phyloP scores from a whole-genome alignment of 1,140 invertebrate species.

The Dufourea novaeangliae region DNA sequence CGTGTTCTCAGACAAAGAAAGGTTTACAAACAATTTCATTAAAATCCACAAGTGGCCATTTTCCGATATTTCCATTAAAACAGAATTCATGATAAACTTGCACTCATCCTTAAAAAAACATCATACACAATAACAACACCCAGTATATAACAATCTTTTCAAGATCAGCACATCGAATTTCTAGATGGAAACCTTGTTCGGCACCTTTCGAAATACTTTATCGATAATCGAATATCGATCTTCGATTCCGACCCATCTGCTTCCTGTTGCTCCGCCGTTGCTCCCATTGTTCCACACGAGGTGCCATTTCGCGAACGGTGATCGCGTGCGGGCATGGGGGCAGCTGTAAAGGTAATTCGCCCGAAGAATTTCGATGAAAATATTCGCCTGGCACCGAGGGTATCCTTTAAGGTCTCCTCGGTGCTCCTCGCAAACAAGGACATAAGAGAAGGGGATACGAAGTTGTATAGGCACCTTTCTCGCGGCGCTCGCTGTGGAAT shows the following conservation, averaged over 20 bases:
- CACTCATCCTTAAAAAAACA: no score
- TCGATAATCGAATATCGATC: background rate
- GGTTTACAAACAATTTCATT: no score
- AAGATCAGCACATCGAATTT: background rate
- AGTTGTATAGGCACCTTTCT: conserved; percentile 75
- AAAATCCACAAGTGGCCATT: no score
- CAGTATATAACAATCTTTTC: background rate
- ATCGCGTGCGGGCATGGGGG: no score
- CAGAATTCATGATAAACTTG: no score
- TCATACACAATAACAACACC: no score
- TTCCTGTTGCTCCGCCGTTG: background rate
- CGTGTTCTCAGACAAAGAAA: no score
- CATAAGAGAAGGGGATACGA: conserved; percentile 66
- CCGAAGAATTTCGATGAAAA: conserved; percentile 54
- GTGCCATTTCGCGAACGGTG: background rate
- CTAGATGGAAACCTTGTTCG: background rate
- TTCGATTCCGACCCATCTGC: background rate
- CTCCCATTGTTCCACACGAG: no score
- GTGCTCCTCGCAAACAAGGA: conserved; percentile 62
- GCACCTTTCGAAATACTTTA: background rate
- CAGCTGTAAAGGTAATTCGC: conserved; percentile 22
- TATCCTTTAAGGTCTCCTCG: conserved; percentile 59
- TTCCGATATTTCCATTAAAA: no score
- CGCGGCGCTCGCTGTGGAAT: conserved; percentile 71
- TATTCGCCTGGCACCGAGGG: conserved; percentile 38